These are phyloP conservation scores for Phaetusa simplex DNA, from an alignment of 2,113 vertebrate genomes.

Conservation along the genomic window DNA sequence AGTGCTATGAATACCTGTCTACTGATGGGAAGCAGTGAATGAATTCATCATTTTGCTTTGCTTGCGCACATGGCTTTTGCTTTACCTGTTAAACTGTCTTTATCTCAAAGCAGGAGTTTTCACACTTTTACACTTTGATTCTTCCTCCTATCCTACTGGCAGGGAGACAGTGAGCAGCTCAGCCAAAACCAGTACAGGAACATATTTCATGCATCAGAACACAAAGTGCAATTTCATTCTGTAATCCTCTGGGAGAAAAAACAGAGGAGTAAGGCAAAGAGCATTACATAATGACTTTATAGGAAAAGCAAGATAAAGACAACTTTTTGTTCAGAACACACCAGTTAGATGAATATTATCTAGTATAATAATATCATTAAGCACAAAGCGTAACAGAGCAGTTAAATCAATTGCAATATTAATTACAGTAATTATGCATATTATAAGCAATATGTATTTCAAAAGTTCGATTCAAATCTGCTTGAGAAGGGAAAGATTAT, in stretches of 20 bases:
- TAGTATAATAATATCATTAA: not conserved
- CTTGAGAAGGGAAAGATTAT: not conserved
- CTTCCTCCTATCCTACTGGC: too few relatives aligned
- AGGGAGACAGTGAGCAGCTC: not conserved
- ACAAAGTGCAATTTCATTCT: not conserved
- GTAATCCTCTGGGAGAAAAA: not conserved
- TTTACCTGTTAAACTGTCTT: not conserved
- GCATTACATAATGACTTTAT: not conserved
- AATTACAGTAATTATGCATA: not conserved
- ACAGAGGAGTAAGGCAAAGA: not conserved
- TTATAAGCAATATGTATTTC: not conserved
- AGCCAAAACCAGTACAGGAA: not conserved
- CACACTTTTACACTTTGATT: not conserved
- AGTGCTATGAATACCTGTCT: not conserved
- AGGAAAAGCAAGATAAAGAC: not conserved
- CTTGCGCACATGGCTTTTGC: fast-evolving
- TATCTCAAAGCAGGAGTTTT: not conserved
- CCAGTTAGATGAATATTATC: not conserved
- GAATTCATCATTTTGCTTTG: not conserved
- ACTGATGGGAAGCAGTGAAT: not conserved
- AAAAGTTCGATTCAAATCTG: not conserved
- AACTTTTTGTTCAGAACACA: not conserved
- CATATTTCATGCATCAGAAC: not conserved
- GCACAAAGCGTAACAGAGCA: not conserved
- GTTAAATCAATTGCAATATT: not conserved